Conservation (phyloP, 2,888 invertebrate species). For the Capitulum mitella region DNA sequence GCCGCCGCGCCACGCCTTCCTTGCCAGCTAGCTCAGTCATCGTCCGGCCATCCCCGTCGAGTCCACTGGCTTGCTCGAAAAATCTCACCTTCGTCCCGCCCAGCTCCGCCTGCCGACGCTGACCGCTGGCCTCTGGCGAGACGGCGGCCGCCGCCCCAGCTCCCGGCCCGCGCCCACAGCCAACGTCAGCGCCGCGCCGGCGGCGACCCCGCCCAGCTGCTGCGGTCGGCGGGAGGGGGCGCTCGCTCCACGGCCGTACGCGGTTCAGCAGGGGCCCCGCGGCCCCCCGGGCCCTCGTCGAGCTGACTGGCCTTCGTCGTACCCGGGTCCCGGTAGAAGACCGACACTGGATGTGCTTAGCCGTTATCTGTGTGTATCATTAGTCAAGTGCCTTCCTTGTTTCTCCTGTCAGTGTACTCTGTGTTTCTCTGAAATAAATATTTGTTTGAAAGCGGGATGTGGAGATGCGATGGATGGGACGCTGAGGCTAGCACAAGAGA, state of each 20-base stretch:
- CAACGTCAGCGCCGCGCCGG: neutral
- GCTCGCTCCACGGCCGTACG: too few species aligned
- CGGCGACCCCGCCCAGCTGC: neutral
- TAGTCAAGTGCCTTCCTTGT: constrained; percentile 29
- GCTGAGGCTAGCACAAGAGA: too few species aligned
- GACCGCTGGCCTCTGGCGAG: neutral
- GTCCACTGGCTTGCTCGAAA: neutral
- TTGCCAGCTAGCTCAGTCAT: neutral
- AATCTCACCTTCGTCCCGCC: neutral
- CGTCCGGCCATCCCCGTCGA: neutral
- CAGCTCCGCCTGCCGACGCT: neutral
- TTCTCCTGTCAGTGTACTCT: constrained; percentile 12
- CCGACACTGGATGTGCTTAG: neutral
- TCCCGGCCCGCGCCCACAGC: neutral
- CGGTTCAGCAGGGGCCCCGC: too few species aligned
- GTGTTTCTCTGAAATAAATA: constrained; percentile 16
- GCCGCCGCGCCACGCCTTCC: neutral
- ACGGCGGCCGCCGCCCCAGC: neutral
- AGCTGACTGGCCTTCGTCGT: constrained; percentile 20
- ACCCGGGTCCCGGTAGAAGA: constrained; percentile 21
- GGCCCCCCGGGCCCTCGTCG: neutral
- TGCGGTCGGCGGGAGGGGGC: too few species aligned
- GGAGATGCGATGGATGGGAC: too few species aligned
- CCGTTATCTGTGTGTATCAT: constrained; percentile 13
- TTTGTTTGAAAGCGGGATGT: constrained; percentile 4